Evolutionary conservation across 2,113 vertebrate species (phyloP).

Genomic region (Catharus bicknelli): DNA sequence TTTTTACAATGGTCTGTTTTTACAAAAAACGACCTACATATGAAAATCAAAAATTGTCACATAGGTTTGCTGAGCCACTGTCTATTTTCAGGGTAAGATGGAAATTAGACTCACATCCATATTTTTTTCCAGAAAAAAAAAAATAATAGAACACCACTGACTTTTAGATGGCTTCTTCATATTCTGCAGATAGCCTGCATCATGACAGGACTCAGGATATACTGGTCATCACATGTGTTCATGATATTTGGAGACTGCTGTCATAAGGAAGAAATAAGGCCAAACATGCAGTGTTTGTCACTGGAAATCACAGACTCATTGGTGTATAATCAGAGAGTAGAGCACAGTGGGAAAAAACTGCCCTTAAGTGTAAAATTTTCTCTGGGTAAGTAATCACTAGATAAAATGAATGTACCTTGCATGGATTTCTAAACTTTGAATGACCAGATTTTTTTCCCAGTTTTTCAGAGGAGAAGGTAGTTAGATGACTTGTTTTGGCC

Average conservation of each 20-base stretch:
- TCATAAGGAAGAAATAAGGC: background rate
- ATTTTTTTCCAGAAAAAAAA: background rate
- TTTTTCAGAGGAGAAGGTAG: background rate
- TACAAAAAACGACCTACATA: background rate
- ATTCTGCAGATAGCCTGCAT: background rate
- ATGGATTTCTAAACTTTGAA: background rate
- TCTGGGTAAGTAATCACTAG: background rate
- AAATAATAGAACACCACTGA: background rate
- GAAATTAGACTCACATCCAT: background rate
- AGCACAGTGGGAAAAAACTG: background rate
- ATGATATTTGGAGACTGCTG: background rate
- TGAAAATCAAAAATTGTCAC: background rate
- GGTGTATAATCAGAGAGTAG: background rate
- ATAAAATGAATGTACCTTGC: background rate
- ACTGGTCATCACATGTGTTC: background rate
- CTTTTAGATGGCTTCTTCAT: background rate
- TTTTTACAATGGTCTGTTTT: background rate
- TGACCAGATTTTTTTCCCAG: background rate
- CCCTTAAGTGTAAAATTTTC: background rate
- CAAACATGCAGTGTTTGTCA: background rate
- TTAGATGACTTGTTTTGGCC: background rate
- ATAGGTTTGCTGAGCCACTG: background rate
- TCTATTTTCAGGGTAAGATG: background rate
- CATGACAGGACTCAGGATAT: background rate
- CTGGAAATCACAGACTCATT: background rate